Evolutionary conservation across 2,888 invertebrate species (phyloP), one percentile per base, ranked within the genome.

Genomic region (Torymus aiolomorphi): DNA sequence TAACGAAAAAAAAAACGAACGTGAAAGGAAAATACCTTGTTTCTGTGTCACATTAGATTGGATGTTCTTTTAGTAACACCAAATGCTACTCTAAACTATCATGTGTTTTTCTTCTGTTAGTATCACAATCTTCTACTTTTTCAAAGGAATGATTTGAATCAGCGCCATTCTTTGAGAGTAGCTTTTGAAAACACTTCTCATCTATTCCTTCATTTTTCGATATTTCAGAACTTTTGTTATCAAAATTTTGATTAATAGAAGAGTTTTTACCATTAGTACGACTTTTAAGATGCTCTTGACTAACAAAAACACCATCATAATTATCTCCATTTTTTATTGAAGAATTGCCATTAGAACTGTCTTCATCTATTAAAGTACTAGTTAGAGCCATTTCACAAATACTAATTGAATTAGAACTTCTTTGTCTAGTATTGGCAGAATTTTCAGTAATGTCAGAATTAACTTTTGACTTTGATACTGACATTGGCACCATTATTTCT

Each of bases 311-410:
- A 11, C 70, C 54, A 72, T 81, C 81, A 54, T n/a, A 52, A 63
- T 57, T 67, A 59, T 82, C 80, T 1, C 80, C 80, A 65, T 72
- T 82, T 52, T 82, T 82, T 2, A 66, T 73, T 49, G 80, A 76
- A 49, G 83, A 80, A 69, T 85, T 86, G 13, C 85, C 86, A 62
- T 86, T 88, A 2, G 84, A 85, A 83, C 85, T 87, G 4, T 89
- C 89, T 12, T 88, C 88, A 52, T 89, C 89, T 18, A 86, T 84
- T 72, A 89, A 89, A 76, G 89, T 89, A 73, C 84, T 84, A 59
- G 87, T 87, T 18, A 90, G 82, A 65, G 90, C 90, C 89, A 90
- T 90, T 88, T 90, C 90, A 59, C 90, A 90, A 77, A 90, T 90
- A 73, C 90, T 90, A 80, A 90, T 86, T 20, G 90, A 90, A 82